Base-by-base conservation (phyloP, 2,888 invertebrate genomes). In the Chrysolina oricalcia region DNA sequence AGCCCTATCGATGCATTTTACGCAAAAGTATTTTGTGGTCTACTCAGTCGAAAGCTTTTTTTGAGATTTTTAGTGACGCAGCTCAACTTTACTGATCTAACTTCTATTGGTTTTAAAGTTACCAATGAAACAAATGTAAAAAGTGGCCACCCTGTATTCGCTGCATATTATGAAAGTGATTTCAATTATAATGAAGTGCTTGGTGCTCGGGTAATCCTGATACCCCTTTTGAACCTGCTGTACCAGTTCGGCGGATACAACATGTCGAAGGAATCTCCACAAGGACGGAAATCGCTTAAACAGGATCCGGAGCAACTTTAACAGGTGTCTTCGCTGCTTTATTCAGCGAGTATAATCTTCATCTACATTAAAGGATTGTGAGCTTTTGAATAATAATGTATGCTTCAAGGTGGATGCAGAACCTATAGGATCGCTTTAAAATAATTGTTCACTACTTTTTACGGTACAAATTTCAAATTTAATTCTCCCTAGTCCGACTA, bases 251-350 rank as follows among this genome's bases (percentile, higher is more conserved):
- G 48, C 68, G 73, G 73, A 73, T 69, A 41, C 73, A 40, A 15
- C 46, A 59, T 23, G 72, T 65, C 53, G 62, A 63, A 73, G 53
- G 73, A 73, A 73, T 73, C 73, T 68, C 73, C 23, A 73, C 73
- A 73, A 68, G 68, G 53, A 64, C 73, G 73, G 73, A 73, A 73
- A 69, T 73, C 53, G 62, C 13, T 50, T 43, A 53, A 73, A 73
- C 73, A 69, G 69, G 73, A 73, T 73, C 69, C 73, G 73, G 69
- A 69, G 68, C 73, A 35, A 53, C 73, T 27, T 69, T 64, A 73
- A 69, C 73, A 73, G 73, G 73, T 73, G 69, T 68, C 53, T 48
- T 48, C 64, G 46, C 40, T 69, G 73, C 67, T 48, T 72, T 15
- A 15, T 27, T 43, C 66, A 66, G 23, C 27, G 64, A 62, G 17